Percentiles rank a stretch among this genome's conserved stretches.
These are phyloP conservation scores for Saccostrea cuccullata DNA, from an alignment of 1,140 invertebrate species.

Conservation along the genomic window DNA sequence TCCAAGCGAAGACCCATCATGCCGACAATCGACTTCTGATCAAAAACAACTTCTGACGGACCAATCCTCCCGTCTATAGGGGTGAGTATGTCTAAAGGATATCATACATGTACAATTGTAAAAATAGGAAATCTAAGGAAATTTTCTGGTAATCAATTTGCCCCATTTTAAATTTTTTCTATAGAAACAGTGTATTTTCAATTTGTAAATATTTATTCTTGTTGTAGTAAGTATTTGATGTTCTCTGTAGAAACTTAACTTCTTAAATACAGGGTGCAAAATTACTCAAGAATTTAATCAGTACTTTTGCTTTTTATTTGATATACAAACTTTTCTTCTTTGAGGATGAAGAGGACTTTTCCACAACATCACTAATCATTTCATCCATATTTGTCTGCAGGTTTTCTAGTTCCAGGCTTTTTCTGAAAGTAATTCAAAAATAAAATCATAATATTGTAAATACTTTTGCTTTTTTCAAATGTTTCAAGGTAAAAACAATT, in stretches of 20 bases:
- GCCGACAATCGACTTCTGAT: constrained; percentile 69
- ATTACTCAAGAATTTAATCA: too few species aligned
- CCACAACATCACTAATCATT: not conserved
- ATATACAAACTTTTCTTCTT: constrained; percentile 25
- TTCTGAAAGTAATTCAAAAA: not conserved
- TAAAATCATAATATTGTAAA: not conserved
- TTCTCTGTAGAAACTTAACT: too few species aligned
- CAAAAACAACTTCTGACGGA: constrained; percentile 77
- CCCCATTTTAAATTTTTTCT: too few species aligned
- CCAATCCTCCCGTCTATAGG: constrained; percentile 70
- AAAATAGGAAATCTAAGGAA: too few species aligned
- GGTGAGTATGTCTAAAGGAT: not conserved
- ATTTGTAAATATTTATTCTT: too few species aligned
- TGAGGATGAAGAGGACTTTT: not conserved
- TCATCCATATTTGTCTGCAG: constrained; percentile 8
- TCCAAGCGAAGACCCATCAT: constrained; percentile 80
- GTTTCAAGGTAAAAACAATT: not conserved
- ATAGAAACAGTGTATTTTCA: too few species aligned
- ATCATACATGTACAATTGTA: not conserved
- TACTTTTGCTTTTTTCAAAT: not conserved
- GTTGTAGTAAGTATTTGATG: too few species aligned
- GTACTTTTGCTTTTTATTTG: not conserved
- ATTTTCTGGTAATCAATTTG: too few species aligned
- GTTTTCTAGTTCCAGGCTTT: constrained; percentile 8
- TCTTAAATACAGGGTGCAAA: too few species aligned